phyloP scores from a whole-genome alignment of 2,113 vertebrate species.

The Microcebus tavaratra region DNA sequence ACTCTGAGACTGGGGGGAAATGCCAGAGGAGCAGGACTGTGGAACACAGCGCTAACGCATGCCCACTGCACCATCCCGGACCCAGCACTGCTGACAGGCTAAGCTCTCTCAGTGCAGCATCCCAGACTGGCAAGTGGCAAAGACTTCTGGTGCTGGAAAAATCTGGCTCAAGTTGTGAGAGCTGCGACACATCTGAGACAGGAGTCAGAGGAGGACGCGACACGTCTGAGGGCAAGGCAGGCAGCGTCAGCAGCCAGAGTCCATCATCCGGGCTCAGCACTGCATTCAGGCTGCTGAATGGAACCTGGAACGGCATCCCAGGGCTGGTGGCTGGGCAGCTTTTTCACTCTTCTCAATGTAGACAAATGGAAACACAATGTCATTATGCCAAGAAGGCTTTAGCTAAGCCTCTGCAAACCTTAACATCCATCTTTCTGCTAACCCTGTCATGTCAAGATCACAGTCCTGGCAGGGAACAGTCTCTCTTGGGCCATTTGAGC shows the following conservation, averaged over 20 bases:
- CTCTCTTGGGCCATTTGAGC: not conserved
- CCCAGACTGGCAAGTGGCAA: not conserved
- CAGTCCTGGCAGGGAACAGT: not conserved
- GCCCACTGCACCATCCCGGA: rapidly evolving
- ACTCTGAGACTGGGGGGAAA: not conserved
- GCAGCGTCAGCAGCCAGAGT: not conserved
- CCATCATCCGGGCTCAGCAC: not conserved
- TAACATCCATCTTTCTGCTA: not conserved
- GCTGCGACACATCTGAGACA: rapidly evolving
- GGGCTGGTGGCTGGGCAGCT: not conserved
- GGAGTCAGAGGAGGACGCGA: not conserved
- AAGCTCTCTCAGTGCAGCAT: not conserved
- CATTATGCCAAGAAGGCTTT: not conserved
- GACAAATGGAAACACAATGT: not conserved
- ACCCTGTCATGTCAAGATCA: not conserved
- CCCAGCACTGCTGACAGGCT: rapidly evolving
- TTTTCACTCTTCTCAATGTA: not conserved
- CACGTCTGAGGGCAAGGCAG: not conserved
- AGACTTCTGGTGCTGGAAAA: not conserved
- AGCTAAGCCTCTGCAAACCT: not conserved
- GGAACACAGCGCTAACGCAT: rapidly evolving
- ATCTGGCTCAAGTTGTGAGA: not conserved
- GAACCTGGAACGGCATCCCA: too few species aligned
- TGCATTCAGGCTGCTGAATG: not conserved
- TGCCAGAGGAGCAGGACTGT: too few species aligned